phyloP scores from a whole-genome alignment of 2,113 vertebrate species.

The Diphyllodes magnificus region DNA sequence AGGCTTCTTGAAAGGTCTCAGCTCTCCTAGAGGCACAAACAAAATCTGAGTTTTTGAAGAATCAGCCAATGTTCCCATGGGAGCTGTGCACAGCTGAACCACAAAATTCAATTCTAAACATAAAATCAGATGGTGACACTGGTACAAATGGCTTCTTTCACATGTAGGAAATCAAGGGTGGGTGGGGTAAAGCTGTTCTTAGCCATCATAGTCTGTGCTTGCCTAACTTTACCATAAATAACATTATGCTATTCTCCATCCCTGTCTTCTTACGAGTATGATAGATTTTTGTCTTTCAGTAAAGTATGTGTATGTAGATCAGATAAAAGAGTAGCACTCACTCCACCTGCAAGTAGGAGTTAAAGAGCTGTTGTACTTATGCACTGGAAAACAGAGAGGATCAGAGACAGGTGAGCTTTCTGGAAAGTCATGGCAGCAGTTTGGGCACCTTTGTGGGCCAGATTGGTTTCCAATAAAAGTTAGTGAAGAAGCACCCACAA shows the following conservation, averaged over 20 bases:
- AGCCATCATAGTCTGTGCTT: neutral
- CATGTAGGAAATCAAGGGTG: neutral
- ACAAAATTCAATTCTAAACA: neutral
- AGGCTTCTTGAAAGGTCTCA: neutral
- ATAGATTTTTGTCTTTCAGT: neutral
- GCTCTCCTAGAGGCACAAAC: neutral
- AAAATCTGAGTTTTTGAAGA: neutral
- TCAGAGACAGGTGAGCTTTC: neutral
- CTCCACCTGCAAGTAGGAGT: neutral
- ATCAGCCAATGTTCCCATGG: neutral
- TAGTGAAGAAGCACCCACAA: neutral
- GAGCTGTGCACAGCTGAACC: neutral
- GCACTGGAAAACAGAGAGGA: neutral
- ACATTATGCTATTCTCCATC: neutral
- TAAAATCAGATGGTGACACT: neutral
- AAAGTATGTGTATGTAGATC: neutral
- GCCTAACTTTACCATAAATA: neutral
- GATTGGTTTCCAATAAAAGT: neutral
- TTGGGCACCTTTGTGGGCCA: neutral
- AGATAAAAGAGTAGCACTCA: neutral
- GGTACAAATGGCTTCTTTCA: neutral
- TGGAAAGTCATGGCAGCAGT: neutral
- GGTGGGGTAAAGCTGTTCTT: neutral
- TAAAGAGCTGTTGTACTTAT: neutral
- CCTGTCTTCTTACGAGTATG: neutral